Evolutionary conservation across 1,140 invertebrate genomes (phyloP).

Genomic region (Luehdorfia chinensis): DNA sequence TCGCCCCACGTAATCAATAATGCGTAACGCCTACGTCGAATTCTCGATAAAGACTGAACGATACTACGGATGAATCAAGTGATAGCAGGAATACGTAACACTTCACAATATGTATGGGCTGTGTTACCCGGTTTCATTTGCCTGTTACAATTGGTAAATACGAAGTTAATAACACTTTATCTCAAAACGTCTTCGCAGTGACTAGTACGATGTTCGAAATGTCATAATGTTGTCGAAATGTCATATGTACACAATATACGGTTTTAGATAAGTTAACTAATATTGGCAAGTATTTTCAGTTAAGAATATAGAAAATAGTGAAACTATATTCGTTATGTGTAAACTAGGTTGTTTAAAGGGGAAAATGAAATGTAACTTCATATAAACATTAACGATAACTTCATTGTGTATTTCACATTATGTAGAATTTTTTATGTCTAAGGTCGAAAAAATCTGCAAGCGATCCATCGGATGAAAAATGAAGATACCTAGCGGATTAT

Average conservation of each 20-base stretch:
- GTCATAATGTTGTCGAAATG: too few species aligned
- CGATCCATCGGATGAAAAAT: too few species aligned
- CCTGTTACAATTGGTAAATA: background rate
- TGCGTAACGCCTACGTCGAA: conserved; percentile 36
- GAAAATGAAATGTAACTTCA: background rate
- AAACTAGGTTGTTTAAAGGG: background rate
- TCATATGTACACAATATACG: too few species aligned
- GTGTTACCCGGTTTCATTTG: background rate
- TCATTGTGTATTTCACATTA: background rate
- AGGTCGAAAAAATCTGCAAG: too few species aligned
- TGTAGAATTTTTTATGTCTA: too few species aligned
- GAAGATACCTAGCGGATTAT: too few species aligned
- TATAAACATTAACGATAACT: background rate
- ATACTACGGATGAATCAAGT: conserved; percentile 32
- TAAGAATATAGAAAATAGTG: background rate
- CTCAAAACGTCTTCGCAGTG: background rate
- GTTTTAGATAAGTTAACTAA: too few species aligned
- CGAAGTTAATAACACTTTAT: background rate
- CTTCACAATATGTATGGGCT: background rate
- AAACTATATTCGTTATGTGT: background rate
- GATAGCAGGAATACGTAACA: conserved; percentile 21
- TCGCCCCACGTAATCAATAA: conserved; percentile 35
- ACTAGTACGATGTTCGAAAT: background rate
- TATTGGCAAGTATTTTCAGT: background rate
- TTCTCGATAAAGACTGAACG: conserved; percentile 33